Percentiles rank a stretch among this genome's conserved stretches.
Evolutionary conservation across 2,113 vertebrate species (phyloP).

Genomic region (Donacobius atricapilla): DNA sequence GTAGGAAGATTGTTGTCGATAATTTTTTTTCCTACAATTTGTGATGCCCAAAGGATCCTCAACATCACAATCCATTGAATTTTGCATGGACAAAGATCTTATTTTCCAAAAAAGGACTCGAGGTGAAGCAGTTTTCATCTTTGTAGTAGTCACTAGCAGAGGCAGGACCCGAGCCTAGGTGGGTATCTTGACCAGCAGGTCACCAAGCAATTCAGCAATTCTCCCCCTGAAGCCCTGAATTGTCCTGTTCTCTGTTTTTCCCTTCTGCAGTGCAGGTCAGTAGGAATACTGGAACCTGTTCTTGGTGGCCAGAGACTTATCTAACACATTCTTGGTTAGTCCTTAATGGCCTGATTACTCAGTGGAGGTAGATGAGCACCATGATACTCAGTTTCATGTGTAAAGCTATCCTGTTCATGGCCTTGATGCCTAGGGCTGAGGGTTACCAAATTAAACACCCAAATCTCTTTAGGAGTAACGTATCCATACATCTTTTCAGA

Average conservation of each 20-base stretch:
- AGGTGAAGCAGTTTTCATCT: not conserved
- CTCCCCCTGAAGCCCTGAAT: not conserved
- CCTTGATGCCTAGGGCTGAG: not conserved
- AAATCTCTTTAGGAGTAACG: not conserved
- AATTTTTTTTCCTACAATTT: not conserved
- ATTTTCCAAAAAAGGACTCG: not conserved
- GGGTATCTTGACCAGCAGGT: not conserved
- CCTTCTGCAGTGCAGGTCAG: not conserved
- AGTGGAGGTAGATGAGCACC: not conserved
- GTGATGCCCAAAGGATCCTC: not conserved
- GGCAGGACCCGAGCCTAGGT: not conserved
- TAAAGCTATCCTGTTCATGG: not conserved
- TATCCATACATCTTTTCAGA: not conserved
- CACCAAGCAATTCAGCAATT: not conserved
- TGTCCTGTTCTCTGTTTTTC: not conserved
- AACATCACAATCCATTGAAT: not conserved
- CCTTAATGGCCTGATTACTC: not conserved
- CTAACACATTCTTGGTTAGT: not conserved
- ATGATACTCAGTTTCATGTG: fast-evolving
- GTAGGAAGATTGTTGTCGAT: not conserved
- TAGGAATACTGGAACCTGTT: not conserved
- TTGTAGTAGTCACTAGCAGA: not conserved
- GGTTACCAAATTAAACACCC: not conserved
- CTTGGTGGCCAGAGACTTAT: not conserved
- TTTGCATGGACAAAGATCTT: not conserved